Conservation (phyloP, 1,140 invertebrate genomes). For the Zaprionus gabonicus region DNA sequence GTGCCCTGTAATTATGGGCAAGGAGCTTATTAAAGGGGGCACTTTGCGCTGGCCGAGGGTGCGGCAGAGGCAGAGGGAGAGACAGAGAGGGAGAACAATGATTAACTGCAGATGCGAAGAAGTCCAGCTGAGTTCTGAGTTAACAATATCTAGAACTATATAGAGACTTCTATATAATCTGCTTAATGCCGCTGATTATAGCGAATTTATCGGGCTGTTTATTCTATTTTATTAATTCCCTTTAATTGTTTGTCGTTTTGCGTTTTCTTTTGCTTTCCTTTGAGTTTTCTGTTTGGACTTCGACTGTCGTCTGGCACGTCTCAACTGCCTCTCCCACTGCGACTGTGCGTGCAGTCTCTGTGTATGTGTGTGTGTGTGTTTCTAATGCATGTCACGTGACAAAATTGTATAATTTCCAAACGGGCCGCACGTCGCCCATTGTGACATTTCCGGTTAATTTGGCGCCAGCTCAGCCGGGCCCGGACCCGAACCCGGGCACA, state of each 20-base stretch:
- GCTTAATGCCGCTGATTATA: neutral
- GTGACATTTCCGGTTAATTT: constrained; percentile 82
- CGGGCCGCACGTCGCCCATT: constrained; percentile 78
- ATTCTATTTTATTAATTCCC: constrained; percentile 52
- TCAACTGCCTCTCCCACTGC: constrained; percentile 30
- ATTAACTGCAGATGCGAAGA: constrained; percentile 14
- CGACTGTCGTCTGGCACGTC: constrained; percentile 65
- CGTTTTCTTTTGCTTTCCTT: constrained; percentile 36
- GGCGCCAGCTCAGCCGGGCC: constrained; percentile 70
- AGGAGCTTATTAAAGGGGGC: constrained; percentile 41
- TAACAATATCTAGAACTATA: constrained; percentile 1
- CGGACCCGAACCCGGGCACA: neutral
- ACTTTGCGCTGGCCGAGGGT: neutral
- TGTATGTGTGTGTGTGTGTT: constrained; percentile 47
- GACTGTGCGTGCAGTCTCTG: constrained; percentile 10
- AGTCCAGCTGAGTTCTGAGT: neutral
- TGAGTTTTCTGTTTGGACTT: constrained; percentile 34
- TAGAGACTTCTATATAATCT: neutral
- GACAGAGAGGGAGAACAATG: neutral
- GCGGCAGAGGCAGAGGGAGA: neutral
- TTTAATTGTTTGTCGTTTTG: constrained; percentile 73
- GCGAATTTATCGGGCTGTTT: constrained; percentile 20
- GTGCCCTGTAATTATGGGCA: constrained; percentile 45
- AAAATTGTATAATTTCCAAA: constrained; percentile 82
- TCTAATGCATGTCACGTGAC: constrained; percentile 82